Base-by-base conservation (phyloP, 2,113 vertebrate genomes). In the Notechis scutatus region DNA sequence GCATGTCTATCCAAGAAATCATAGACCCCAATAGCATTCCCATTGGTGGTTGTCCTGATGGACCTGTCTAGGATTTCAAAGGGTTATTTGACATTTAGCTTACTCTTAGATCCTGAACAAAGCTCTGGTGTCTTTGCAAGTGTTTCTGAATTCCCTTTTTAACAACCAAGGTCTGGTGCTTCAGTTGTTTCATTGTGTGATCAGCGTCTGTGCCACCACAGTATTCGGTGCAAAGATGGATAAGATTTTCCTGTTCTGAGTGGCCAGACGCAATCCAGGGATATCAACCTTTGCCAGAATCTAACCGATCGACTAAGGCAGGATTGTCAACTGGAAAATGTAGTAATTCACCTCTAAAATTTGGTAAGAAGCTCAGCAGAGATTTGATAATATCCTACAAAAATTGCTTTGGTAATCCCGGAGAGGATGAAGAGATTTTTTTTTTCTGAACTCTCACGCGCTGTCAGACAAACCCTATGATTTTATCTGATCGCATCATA, bases 401-500 rank as follows among this genome's bases (percentile, higher is more conserved):
- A 94, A 94, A 93, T 95, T 92, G 6, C 61, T 89, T 86, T 85
- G n/a, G 39, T 88, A 91, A 74, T 90, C 56, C 74, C 91, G 91
- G 29, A 57, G 94, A 91, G 64, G 91, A 89, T 90, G 47, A 15
- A 91, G 69, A 95, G 91, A 45, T 69, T 93, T 94, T 81, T 92
- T 69, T 93, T 93, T 7, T 91, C 85, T 88, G 93, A 95, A 94
- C 91, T 91, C 45, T 94, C 42, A 0, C 69, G 93, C 0, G 0
- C 87, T 92, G 93, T 45, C 1, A 87, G 93, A 91, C 14, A 96
- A 93, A 94, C 61, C 92, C 54, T 93, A 57, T 95, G 81, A 93
- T 93, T 96, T 92, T 95, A 92, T 93, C 94, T 96, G 93, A 90
- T 95, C 91, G 59, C 92, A 34, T 29, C 95, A 92, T 94, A 96